A percentile compares a stretch with the other conserved stretches of the same genome.
Evolutionary conservation across 2,888 invertebrate genomes (phyloP).

Genomic region (Synergus itoensis): DNA sequence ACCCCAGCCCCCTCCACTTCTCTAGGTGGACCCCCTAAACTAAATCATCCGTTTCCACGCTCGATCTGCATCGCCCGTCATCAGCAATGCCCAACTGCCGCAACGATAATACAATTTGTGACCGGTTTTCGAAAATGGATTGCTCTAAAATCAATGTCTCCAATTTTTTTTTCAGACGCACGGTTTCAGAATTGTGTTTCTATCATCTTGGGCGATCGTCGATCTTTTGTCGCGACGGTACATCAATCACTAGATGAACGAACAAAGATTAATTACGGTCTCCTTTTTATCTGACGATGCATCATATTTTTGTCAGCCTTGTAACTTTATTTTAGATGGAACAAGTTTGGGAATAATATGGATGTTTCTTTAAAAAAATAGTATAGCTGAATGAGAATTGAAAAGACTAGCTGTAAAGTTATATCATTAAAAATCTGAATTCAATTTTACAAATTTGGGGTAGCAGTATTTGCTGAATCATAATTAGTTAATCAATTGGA

Average conservation of each 20-base stretch:
- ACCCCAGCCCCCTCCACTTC: conserved; percentile 53
- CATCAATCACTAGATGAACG: conserved; percentile 5
- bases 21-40: conserved; percentile 57
- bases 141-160: conserved; percentile 3
- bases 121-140: conserved; percentile 19
- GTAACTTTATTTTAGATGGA: background rate
- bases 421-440: background rate
- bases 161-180: background rate
- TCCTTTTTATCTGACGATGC: conserved; percentile 18
- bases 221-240: conserved; percentile 17
- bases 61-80: conserved; percentile 31
- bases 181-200: conserved; percentile 3
- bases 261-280: conserved; percentile 41
- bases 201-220: conserved; percentile 7
- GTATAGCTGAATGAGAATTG: background rate
- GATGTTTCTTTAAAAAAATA: background rate
- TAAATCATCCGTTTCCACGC: conserved; percentile 49
- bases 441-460: background rate
- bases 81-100: conserved; percentile 28
- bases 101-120: background rate
- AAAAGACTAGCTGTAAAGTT: too few species aligned
- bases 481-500: conserved; percentile 8
- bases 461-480: background rate
- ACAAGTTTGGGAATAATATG: conserved; percentile 7
- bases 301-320: conserved; percentile 28